phyloP scores from a whole-genome alignment of 2,888 invertebrate species.

The Elegia similella region DNA sequence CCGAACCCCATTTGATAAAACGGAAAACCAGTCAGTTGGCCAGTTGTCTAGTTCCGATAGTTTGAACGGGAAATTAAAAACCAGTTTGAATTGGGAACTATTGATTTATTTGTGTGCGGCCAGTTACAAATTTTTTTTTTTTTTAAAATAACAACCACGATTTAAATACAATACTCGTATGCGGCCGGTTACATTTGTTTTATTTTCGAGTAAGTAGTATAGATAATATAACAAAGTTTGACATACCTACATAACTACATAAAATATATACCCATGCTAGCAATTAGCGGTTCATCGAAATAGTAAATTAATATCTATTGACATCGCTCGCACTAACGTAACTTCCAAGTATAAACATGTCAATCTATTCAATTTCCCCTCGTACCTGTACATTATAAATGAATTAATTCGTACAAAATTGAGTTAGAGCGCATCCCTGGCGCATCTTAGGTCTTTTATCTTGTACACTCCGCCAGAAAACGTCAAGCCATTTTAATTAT shows the following conservation, averaged over 20 bases:
- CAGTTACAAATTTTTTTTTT: conserved; percentile 20
- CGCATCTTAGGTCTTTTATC: conserved; percentile 55
- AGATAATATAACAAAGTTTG: too few species aligned
- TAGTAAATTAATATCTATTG: not conserved
- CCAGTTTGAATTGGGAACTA: conserved; percentile 37
- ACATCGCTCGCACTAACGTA: not conserved
- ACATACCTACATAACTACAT: too few species aligned
- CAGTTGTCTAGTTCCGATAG: conserved; percentile 30
- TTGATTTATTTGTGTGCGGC: conserved; percentile 25
- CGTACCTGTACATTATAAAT: conserved; percentile 15
- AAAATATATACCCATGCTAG: not conserved
- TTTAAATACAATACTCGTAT: too few species aligned
- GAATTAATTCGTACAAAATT: conserved; percentile 21
- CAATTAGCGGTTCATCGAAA: not conserved
- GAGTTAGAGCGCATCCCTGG: conserved; percentile 15
- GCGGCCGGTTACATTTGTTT: too few species aligned
- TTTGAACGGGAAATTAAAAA: conserved; percentile 30
- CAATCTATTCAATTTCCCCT: not conserved
- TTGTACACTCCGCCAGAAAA: conserved; percentile 51
- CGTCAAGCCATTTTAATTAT: conserved; percentile 77
- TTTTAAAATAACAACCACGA: not conserved
- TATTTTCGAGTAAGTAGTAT: too few species aligned
- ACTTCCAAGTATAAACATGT: not conserved
- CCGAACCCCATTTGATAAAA: conserved; percentile 36
- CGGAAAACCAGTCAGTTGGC: conserved; percentile 31